Base-by-base conservation (phyloP, 2,888 invertebrate genomes). In the Phyllotreta striolata region DNA sequence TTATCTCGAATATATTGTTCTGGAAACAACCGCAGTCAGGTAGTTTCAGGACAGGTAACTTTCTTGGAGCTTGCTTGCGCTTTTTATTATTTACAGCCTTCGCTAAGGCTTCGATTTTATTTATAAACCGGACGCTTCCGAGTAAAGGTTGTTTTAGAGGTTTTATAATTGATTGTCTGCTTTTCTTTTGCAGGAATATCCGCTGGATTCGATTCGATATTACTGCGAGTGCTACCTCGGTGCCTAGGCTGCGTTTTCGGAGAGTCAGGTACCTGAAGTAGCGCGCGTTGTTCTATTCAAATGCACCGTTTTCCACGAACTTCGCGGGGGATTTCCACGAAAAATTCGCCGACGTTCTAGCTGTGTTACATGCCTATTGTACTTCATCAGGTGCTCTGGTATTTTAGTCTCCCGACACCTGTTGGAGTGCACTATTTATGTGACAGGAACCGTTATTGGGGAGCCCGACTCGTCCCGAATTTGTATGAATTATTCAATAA, bases 331-430 rank as follows among this genome's bases (percentile, higher is more conserved):
- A 24, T 24, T 24, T 24, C 1, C 24, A 24, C 24, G 24, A 4
- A 24, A 24, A 47, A 12, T 43, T 24, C 37, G n/a, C 41, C 8
- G 44, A 47, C n/a, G n/a, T n/a, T n/a, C n/a, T n/a, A n/a, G n/a
- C n/a, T n/a, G 6, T 89, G 91, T 91, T 91, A 90, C 91, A 93
- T 93, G 93, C 92, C 92, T 91, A 94, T 95, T 95, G 95, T 95
- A 95, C 95, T 95, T 95, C 95, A 95, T 95, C 95, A 95, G 95
- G 95, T 95, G 95, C 95, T 95, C 95, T 95, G 95, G 95, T 93
- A 88, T 86, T 86, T 82, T 84, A 80, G 81, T 86, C 89, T 91
- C 95, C 95, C 93, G 95, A 94, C 94, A 94, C 92, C 93, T 95
- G 94, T 92, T 93, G 95, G 93, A 95, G 95, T 95, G 92, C 95